Evolutionary conservation across 92 coral and sea anemone species (phyloP).

Genomic region (Zoanthus sansibaricus): DNA sequence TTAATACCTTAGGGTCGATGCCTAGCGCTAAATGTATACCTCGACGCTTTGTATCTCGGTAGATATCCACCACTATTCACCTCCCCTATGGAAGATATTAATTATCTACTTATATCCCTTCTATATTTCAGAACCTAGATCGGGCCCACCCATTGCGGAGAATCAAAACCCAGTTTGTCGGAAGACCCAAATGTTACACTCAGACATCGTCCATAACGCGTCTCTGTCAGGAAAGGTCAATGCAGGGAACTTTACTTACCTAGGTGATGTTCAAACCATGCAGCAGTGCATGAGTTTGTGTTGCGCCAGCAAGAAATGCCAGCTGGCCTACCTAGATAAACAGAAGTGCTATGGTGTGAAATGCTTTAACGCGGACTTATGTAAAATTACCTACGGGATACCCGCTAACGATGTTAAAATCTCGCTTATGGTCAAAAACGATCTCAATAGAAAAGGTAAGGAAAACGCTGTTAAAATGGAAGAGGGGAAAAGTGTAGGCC

Average conservation of each 20-base stretch:
- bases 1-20: no score
- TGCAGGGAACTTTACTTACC: slow-evolving; percentile 89
- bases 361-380: slow-evolving; percentile 84
- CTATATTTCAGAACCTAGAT: slow-evolving; percentile 65
- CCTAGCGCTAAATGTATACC: no score
- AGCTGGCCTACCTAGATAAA: slow-evolving; percentile 93
- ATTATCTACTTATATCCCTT: no score
- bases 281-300: slow-evolving; percentile 96
- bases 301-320: slow-evolving; percentile 89
- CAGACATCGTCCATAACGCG: slow-evolving; percentile 93
- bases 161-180: slow-evolving; percentile 97
- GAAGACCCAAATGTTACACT: slow-evolving; percentile 92
- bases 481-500: not conserved
- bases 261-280: slow-evolving; percentile 92
- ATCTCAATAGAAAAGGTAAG: slow-evolving; percentile 88
- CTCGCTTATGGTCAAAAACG: slow-evolving; percentile 97
- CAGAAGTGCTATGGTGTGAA: slow-evolving; percentile 91
- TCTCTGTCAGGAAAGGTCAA: slow-evolving; percentile 77
- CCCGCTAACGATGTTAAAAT: slow-evolving; percentile 92
- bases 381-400: slow-evolving; percentile 83
- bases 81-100: no score
- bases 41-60: no score
- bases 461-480: not conserved
- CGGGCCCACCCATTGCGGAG: slow-evolving; percentile 91
- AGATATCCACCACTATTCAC: no score